A percentile compares a stretch with the other conserved stretches of the same genome.
Conservation (phyloP, 2,113 vertebrate genomes). For the Microcebus ravelobensis region DNA sequence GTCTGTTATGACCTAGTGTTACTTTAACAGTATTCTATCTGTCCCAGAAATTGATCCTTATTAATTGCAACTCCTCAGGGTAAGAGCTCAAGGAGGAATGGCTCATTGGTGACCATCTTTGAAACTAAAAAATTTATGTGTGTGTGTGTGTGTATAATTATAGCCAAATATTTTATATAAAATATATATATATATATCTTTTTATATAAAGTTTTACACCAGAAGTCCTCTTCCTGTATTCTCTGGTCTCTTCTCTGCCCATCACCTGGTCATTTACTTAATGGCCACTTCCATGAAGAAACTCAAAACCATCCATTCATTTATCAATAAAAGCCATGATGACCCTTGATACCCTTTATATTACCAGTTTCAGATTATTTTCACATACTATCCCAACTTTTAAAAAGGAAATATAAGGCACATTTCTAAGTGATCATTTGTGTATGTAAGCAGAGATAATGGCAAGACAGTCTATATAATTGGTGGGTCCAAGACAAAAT, state of each 20-base stretch:
- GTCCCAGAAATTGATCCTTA: not conserved
- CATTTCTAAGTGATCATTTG: not conserved
- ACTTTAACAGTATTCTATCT: not conserved
- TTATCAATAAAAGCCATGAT: not conserved
- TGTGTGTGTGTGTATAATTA: not conserved
- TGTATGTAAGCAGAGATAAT: not conserved
- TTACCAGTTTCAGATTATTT: not conserved
- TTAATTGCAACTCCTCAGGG: not conserved
- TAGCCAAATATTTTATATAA: not conserved
- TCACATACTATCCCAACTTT: not conserved
- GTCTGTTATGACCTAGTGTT: not conserved
- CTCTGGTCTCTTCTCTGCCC: not conserved
- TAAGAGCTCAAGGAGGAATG: not conserved
- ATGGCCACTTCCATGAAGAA: not conserved
- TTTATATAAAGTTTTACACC: not conserved
- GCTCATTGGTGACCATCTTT: not conserved
- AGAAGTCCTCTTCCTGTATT: not conserved
- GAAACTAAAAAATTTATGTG: not conserved
- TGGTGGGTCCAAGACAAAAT: not conserved
- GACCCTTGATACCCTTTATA: not conserved
- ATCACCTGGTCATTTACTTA: not conserved
- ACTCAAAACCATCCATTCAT: not conserved
- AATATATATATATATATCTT: not conserved
- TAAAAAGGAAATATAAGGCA: not conserved
- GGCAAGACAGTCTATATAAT: fast-evolving